A percentile compares a stretch with the other conserved stretches of the same genome.
phyloP scores from a whole-genome alignment of 2,113 vertebrate species.

The Alectura lathami region DNA sequence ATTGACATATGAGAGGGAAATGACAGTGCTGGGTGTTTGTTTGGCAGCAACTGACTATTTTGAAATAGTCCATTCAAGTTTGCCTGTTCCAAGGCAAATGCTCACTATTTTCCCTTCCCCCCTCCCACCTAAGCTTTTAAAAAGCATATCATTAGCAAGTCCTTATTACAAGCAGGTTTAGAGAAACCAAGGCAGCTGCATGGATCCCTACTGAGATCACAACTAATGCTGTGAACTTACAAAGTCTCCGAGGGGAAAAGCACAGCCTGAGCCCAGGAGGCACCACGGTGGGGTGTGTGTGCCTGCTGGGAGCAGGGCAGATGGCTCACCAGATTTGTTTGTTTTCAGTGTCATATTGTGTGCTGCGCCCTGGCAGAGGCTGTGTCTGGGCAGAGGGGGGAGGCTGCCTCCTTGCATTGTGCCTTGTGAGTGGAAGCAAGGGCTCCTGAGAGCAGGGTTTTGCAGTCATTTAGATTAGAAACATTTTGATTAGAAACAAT shows the following conservation, averaged over 20 bases:
- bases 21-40: not conserved
- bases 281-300: fast-evolving
- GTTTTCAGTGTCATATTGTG: not conserved
- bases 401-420: not conserved
- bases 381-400: not conserved
- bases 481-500: not conserved
- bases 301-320: fast-evolving
- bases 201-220: not conserved
- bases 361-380: not conserved
- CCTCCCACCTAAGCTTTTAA: fast-evolving
- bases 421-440: not conserved
- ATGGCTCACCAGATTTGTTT: slow-evolving; percentile 17
- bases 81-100: not conserved
- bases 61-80: not conserved
- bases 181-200: not conserved
- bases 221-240: not conserved
- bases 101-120: not conserved
- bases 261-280: not conserved
- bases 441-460: not conserved
- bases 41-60: not conserved
- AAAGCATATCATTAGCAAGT: not conserved
- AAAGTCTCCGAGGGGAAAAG: not conserved
- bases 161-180: not conserved
- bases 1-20: not conserved
- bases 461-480: not conserved